Conservation (phyloP, 2,888 invertebrate genomes). For the Mesorhabditis belari region DNA sequence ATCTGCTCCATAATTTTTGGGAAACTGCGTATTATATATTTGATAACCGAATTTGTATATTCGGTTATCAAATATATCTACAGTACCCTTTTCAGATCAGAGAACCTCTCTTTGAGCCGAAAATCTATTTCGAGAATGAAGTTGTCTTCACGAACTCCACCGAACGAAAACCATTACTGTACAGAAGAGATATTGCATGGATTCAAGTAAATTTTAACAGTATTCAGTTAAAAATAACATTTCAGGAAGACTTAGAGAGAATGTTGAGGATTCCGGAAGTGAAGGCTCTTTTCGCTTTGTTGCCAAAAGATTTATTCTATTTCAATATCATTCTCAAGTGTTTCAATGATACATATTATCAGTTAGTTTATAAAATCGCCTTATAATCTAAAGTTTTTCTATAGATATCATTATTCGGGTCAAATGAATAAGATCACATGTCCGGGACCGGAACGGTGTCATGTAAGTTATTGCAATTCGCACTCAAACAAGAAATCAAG, state of each 20-base stretch:
- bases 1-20: too few species aligned
- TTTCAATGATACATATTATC: neutral
- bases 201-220: neutral
- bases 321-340: neutral
- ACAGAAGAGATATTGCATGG: neutral
- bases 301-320: neutral
- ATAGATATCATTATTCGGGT: conserved; percentile 14
- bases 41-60: too few species aligned
- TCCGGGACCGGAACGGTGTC: conserved; percentile 14
- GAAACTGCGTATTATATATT: too few species aligned
- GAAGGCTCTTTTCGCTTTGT: neutral
- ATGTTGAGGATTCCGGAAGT: neutral
- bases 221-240: neutral
- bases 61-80: too few species aligned
- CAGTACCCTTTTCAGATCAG: neutral
- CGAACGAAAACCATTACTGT: neutral
- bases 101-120: neutral
- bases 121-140: too few species aligned
- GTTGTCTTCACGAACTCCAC: neutral
- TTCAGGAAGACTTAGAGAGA: neutral
- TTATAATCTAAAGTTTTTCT: conserved; percentile 8
- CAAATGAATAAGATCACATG: conserved; percentile 14
- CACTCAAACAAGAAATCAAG: too few species aligned
- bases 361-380: neutral
- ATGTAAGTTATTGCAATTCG: conserved; percentile 6